Evolutionary conservation across 2,888 invertebrate species (phyloP).

Genomic region (Gastracanthus pulcherrimus): DNA sequence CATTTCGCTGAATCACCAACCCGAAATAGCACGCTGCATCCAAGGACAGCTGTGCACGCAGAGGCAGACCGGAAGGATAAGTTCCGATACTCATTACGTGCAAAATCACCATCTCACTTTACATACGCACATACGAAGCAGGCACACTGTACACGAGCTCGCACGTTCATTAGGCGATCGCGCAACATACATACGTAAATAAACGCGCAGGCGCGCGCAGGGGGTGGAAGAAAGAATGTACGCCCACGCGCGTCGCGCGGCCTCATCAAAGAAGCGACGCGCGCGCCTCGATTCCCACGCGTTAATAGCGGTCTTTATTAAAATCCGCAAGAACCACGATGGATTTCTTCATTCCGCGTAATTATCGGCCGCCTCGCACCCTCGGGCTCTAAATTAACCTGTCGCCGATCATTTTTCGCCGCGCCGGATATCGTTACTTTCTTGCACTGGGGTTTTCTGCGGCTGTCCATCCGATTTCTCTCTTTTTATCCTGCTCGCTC

Average conservation of each 20-base stretch:
- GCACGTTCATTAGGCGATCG: constrained; percentile 1
- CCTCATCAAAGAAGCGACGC: constrained; percentile 57
- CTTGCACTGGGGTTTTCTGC: not conserved
- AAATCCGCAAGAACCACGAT: constrained; percentile 38
- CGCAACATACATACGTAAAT: constrained; percentile 59
- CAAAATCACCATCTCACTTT: not conserved
- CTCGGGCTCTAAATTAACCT: constrained; percentile 48
- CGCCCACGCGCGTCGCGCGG: constrained; percentile 51
- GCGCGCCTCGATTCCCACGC: constrained; percentile 58
- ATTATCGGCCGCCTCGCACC: constrained; percentile 46
- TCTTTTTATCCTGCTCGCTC: not conserved
- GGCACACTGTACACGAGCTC: not conserved
- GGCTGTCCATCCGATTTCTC: constrained; percentile 29
- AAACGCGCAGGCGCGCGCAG: constrained; percentile 47
- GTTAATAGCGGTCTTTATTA: constrained; percentile 50
- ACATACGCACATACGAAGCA: too few relatives aligned
- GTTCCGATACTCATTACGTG: constrained; percentile 25
- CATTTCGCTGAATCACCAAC: not conserved
- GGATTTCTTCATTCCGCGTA: constrained; percentile 54
- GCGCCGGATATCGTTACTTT: not conserved
- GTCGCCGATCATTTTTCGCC: constrained; percentile 45
- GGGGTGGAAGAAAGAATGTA: constrained; percentile 37
- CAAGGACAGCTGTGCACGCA: not conserved
- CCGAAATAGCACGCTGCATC: not conserved
- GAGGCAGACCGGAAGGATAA: constrained; percentile 9